Conservation (phyloP, 2,797 vertebrate genomes). For the Hemitrygon akajei region DNA sequence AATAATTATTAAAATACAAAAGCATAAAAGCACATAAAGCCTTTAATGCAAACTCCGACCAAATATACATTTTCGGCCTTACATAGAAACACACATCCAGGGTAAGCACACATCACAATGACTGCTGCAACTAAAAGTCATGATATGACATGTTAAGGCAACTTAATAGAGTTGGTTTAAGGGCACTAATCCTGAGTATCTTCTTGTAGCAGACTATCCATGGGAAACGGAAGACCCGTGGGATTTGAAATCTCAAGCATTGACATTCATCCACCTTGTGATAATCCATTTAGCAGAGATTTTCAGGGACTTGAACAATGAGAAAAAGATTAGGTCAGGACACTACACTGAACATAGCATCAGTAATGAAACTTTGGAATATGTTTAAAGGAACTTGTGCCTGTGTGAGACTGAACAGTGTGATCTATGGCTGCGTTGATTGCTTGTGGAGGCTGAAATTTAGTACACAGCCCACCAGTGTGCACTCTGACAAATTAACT, state of each 20-base stretch:
- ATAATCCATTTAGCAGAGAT: conserved; percentile 29
- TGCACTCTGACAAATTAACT: conserved; percentile 23
- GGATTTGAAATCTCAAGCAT: background rate
- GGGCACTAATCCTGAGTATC: conserved; percentile 14
- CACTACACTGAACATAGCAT: background rate
- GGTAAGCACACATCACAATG: background rate
- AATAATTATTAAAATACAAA: too few relatives aligned
- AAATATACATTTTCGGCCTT: background rate
- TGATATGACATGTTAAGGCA: background rate
- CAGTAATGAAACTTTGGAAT: background rate
- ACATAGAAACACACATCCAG: background rate
- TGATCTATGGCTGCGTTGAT: conserved; percentile 20
- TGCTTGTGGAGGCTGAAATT: conserved; percentile 5
- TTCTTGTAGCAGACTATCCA: background rate
- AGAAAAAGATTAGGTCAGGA: background rate
- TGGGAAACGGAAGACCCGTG: background rate
- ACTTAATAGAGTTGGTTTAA: background rate
- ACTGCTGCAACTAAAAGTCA: background rate
- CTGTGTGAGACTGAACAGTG: background rate
- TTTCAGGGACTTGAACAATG: background rate
- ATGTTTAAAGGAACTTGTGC: background rate
- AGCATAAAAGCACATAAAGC: too few relatives aligned
- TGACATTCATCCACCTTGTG: background rate
- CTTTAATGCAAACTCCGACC: too few relatives aligned
- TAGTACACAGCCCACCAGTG: conserved; percentile 12